phyloP scores from a whole-genome alignment of 2,113 vertebrate species.

The Phylloscopus trochilus region DNA sequence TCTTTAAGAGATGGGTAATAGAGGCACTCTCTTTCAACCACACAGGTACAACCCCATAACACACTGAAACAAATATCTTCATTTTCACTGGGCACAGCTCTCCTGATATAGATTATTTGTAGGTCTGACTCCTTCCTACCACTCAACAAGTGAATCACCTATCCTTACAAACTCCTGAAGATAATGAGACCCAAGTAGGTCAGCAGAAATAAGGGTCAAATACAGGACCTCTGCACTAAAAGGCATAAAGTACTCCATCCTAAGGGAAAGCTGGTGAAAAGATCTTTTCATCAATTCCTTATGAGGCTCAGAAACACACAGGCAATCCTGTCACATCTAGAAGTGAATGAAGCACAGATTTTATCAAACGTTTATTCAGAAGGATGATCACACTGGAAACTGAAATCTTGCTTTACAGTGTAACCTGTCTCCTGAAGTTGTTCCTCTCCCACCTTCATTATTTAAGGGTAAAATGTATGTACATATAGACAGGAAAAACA shows the following conservation, averaged over 20 bases:
- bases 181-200: neutral
- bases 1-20: neutral
- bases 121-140: neutral
- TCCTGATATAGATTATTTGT: neutral
- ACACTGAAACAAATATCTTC: neutral
- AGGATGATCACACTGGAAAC: neutral
- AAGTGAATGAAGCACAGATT: neutral
- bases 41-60: neutral
- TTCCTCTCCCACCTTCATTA: neutral
- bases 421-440: neutral
- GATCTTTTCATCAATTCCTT: neutral
- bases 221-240: neutral
- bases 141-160: accelerated
- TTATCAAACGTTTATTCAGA: neutral
- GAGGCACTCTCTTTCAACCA: neutral
- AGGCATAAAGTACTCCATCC: neutral
- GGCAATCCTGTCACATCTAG: neutral
- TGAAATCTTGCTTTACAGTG: neutral
- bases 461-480: neutral
- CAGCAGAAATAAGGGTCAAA: neutral
- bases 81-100: neutral
- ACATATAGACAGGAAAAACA: neutral
- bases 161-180: neutral
- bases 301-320: neutral
- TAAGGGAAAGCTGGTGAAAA: neutral